These are phyloP conservation scores for Griposia aprilina DNA, from an alignment of 2,888 invertebrate species.

Conservation along the genomic window DNA sequence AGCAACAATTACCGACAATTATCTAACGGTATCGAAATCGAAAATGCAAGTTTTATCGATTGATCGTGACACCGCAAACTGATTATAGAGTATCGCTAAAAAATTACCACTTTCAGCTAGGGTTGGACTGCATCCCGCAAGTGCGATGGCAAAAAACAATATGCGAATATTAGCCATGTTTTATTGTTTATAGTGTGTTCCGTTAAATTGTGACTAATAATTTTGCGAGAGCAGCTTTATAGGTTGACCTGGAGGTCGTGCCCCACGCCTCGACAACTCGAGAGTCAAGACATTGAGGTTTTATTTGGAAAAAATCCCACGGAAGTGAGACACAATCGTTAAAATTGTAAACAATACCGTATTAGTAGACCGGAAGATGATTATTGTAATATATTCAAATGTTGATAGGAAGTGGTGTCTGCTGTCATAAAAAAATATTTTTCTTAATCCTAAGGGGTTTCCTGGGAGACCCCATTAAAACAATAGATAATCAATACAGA, in stretches of 20 bases:
- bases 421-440: background rate
- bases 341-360: conserved; percentile 64
- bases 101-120: conserved; percentile 82
- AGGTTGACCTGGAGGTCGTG: conserved; percentile 83
- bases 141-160: conserved; percentile 72
- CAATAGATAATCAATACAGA: background rate
- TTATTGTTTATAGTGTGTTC: conserved; percentile 69
- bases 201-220: conserved; percentile 75
- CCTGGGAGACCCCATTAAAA: background rate
- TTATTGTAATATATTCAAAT: conserved; percentile 55
- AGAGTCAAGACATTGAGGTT: conserved; percentile 72
- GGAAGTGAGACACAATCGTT: conserved; percentile 73
- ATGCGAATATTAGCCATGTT: conserved; percentile 77
- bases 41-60: conserved; percentile 71
- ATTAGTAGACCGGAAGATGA: conserved; percentile 64
- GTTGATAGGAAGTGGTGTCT: conserved; percentile 33
- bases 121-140: conserved; percentile 71
- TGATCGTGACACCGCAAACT: conserved; percentile 69
- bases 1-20: conserved; percentile 70
- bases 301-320: conserved; percentile 79
- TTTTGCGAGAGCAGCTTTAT: conserved; percentile 84
- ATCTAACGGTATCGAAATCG: conserved; percentile 71
- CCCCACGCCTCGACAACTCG: conserved; percentile 79
- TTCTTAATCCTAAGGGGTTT: conserved; percentile 8
- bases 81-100: conserved; percentile 73